phyloP scores from a whole-genome alignment of 1,140 invertebrate species.

The Calliopsis andreniformis region DNA sequence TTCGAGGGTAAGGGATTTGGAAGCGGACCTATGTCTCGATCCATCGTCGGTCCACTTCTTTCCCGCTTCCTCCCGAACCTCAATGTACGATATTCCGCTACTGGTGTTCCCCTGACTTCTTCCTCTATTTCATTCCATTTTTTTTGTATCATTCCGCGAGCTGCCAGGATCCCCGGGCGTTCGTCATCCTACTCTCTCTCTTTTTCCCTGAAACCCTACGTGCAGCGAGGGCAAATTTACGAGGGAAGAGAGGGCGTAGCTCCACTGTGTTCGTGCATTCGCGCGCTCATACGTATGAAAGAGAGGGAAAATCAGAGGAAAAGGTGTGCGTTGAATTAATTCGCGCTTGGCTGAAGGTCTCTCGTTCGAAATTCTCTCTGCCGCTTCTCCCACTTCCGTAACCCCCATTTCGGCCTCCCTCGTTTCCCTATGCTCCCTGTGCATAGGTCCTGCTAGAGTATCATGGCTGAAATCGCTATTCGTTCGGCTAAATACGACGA shows the following conservation, averaged over 20 bases:
- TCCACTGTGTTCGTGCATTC: conserved; percentile 17
- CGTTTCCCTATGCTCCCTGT: conserved; percentile 42
- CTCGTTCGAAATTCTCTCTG: conserved; percentile 67
- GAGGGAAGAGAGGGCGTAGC: conserved; percentile 58
- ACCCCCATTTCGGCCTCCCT: conserved; percentile 13
- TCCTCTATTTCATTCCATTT: conserved; percentile 37
- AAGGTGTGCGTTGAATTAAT: conserved; percentile 74
- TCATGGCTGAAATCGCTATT: conserved; percentile 61
- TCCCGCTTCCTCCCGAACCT: not conserved
- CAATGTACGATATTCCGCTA: conserved; percentile 28
- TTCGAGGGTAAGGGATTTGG: not conserved
- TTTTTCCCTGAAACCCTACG: conserved; percentile 58
- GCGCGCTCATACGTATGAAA: conserved; percentile 18
- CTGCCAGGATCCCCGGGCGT: conserved; percentile 40
- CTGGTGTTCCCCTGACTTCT: conserved; percentile 4
- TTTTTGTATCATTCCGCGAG: conserved; percentile 46
- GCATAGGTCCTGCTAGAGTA: conserved; percentile 46
- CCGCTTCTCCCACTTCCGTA: conserved; percentile 40
- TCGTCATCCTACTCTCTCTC: conserved; percentile 29
- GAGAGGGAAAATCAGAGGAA: conserved; percentile 19
- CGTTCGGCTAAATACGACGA: conserved; percentile 61
- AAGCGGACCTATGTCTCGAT: not conserved
- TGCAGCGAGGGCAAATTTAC: conserved; percentile 64
- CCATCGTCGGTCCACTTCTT: conserved; percentile 24
- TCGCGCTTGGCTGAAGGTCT: conserved; percentile 73